Base-by-base conservation (phyloP, 2,113 vertebrate genomes). In the Grallaria varia region DNA sequence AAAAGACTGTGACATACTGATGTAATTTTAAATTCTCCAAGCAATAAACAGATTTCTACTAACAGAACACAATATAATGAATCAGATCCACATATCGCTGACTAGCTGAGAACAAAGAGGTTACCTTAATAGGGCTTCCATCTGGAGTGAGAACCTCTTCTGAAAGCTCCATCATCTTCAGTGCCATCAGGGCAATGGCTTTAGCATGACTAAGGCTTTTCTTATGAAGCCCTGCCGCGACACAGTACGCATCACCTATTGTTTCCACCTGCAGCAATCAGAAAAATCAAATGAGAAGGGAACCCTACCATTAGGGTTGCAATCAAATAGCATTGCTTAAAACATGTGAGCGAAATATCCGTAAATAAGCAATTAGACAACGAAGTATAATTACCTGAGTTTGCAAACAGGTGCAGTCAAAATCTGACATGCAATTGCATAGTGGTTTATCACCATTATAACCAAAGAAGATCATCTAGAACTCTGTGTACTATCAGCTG, bases 151-250 rank as follows among this genome's bases (percentile, higher is more conserved):
- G 97, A 72, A 99, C 99, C 94, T 99, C 99, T 97, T 99, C 99
- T 13, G 99, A 99, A 66, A 99, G 99, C 74, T 99, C 99, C 98
- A 99, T 99, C 99, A 99, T 99, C 98, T 99, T 99, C 96, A 99
- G 97, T 44, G 99, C 99, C 99, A 99, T 99, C 88, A 99, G 98
- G 30, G 99, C 99, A 52, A 99, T 99, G 60, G 99, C 99, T 90
- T 99, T 99, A 14, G 99, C 99, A 3, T 99, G 99, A 93, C 99
- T 99, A 87, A 99, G 98, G 64, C 99, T 99, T 96, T 99, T 99
- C 96, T 99, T 98, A 85, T 99, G 99, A 67, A 99, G 99, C 49
- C 99, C 99, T 59, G 99, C 98, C 0, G 99, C 99, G 79, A 99
- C 99, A 23, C 99, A 99, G 98, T 99, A 99, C 0, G 99, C 99